phyloP scores from a whole-genome alignment of 2,113 vertebrate genomes.

The Dicentrarchus labrax region DNA sequence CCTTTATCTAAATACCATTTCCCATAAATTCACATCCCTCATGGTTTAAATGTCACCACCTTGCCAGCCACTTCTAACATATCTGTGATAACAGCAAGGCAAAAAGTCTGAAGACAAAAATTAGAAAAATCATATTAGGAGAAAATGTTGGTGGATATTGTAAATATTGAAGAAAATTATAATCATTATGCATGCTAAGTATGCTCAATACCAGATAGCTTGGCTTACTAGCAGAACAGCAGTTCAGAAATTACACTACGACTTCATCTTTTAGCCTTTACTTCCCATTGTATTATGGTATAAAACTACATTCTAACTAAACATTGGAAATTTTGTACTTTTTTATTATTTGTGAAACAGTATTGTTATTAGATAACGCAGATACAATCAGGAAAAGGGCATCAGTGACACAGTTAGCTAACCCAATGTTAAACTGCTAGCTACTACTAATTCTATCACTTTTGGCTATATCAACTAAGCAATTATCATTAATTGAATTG shows the following conservation, averaged over 20 bases:
- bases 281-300: background rate
- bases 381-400: background rate
- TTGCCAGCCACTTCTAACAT: background rate
- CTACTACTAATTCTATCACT: background rate
- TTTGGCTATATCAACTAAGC: too few relatives aligned
- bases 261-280: background rate
- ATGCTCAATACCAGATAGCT: too few relatives aligned
- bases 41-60: too few relatives aligned
- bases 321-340: background rate
- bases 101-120: too few relatives aligned
- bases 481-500: too few relatives aligned
- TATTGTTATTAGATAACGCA: background rate
- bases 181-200: too few relatives aligned
- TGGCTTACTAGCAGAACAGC: too few relatives aligned
- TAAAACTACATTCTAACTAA: background rate
- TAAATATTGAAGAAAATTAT: background rate
- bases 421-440: background rate
- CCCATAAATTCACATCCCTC: too few relatives aligned
- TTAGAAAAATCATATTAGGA: background rate
- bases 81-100: background rate
- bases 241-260: too few relatives aligned
- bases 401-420: background rate
- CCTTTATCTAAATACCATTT: too few relatives aligned
- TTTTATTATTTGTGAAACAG: background rate
- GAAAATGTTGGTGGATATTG: background rate